A percentile compares a stretch with the other conserved stretches of the same genome.
Evolutionary conservation across 1,140 invertebrate species (phyloP).

Genomic region (Aphidius ervi): DNA sequence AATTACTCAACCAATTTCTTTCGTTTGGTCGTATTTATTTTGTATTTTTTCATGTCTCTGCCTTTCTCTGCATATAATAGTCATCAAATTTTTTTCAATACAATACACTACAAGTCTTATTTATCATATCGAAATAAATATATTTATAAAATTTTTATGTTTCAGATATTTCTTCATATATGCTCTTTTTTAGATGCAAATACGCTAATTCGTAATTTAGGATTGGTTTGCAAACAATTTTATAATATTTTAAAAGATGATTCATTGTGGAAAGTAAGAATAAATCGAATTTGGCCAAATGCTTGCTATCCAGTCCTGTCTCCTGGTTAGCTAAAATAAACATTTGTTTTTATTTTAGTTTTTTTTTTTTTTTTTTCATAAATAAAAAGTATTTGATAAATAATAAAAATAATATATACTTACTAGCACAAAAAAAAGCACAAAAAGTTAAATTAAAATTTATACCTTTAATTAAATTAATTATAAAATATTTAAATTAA

Average conservation of each 20-base stretch:
- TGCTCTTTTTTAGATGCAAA: conserved; percentile 46
- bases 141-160: conserved; percentile 7
- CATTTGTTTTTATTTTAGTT: neutral
- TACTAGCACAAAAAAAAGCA: no score
- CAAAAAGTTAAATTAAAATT: neutral
- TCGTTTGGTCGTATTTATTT: no score
- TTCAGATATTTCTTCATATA: conserved; percentile 45
- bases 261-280: conserved; percentile 45
- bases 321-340: conserved; percentile 34
- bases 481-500: neutral
- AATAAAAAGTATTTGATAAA: no score
- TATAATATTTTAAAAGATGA: conserved; percentile 42
- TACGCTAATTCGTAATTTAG: conserved; percentile 38
- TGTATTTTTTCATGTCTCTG: no score
- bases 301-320: conserved; percentile 40
- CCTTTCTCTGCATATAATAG: no score
- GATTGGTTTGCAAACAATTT: conserved; percentile 45
- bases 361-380: neutral
- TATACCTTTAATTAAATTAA: neutral
- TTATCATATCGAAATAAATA: no score
- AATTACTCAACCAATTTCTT: no score
- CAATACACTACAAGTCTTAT: no score
- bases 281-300: conserved; percentile 41
- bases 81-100: no score
- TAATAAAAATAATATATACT: no score